phyloP scores from a whole-genome alignment of 2,113 vertebrate species.

The Lepidothrix coronata region DNA sequence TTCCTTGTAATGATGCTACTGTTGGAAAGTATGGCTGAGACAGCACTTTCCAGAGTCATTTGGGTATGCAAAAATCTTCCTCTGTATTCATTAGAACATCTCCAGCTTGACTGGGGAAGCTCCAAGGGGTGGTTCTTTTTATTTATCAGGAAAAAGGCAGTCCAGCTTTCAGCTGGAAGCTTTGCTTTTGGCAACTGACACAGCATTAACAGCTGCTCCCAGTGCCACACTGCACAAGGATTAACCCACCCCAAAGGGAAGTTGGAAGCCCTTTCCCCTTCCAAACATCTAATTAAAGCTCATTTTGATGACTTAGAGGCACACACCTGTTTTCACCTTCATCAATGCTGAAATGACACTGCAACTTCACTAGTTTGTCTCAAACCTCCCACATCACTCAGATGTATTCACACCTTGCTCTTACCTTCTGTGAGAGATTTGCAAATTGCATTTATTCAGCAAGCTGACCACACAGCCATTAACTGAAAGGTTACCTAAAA shows the following conservation, averaged over 20 bases:
- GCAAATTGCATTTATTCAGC: neutral
- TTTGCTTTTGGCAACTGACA: neutral
- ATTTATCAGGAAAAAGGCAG: neutral
- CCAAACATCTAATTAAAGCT: neutral
- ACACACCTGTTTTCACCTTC: neutral
- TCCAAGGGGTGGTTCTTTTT: neutral
- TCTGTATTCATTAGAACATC: neutral
- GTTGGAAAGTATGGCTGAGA: neutral
- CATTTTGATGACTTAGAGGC: neutral
- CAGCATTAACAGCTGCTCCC: neutral
- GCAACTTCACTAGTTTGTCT: neutral
- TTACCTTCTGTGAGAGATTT: neutral
- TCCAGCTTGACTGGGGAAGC: neutral
- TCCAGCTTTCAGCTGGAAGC: neutral
- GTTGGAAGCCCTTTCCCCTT: neutral
- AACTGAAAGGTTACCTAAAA: neutral
- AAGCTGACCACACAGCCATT: neutral
- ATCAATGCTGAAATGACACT: neutral
- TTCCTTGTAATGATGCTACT: neutral
- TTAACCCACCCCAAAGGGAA: neutral
- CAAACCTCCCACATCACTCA: neutral
- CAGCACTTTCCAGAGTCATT: neutral
- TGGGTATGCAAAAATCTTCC: neutral
- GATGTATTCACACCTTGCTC: neutral
- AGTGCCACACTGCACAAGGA: neutral